These are phyloP conservation scores for Disparrhopalites patrizii DNA, from an alignment of 2,888 invertebrate genomes.

Conservation along the genomic window DNA sequence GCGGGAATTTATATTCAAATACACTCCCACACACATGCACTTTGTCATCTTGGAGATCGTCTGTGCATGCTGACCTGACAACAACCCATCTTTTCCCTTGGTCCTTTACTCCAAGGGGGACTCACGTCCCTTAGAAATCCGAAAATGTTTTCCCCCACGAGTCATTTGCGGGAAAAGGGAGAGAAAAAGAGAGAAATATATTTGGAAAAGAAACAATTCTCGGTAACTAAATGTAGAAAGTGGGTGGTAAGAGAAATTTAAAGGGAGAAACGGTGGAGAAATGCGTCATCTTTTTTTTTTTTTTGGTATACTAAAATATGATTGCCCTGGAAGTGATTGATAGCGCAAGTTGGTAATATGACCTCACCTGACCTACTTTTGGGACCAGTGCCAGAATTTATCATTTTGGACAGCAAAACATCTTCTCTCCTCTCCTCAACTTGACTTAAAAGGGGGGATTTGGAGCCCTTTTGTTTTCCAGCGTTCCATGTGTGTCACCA, in stretches of 20 bases:
- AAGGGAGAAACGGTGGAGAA: not conserved
- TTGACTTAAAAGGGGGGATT: too few relatives aligned
- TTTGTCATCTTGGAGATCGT: too few relatives aligned
- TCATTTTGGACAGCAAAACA: conserved; percentile 3
- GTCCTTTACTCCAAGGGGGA: too few relatives aligned
- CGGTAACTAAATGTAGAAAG: not conserved
- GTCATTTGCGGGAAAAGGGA: not conserved
- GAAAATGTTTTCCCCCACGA: too few relatives aligned
- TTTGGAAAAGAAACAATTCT: not conserved
- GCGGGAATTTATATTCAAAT: too few relatives aligned
- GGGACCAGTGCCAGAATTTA: not conserved
- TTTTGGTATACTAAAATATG: not conserved
- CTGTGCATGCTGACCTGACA: too few relatives aligned
- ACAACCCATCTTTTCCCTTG: too few relatives aligned
- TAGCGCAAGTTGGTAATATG: not conserved
- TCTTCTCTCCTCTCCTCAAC: too few relatives aligned
- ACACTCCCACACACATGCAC: too few relatives aligned
- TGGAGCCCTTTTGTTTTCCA: too few relatives aligned
- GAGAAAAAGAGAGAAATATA: not conserved
- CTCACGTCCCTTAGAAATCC: too few relatives aligned
- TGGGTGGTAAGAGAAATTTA: not conserved
- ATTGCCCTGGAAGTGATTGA: not conserved
- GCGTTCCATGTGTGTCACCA: too few relatives aligned
- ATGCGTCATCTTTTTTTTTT: not conserved
- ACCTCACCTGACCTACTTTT: not conserved